Percentiles rank a stretch among this genome's conserved stretches.
These are phyloP conservation scores for Hemicrepidius hirtus DNA, from an alignment of 2,888 invertebrate genomes.

Conservation along the genomic window DNA sequence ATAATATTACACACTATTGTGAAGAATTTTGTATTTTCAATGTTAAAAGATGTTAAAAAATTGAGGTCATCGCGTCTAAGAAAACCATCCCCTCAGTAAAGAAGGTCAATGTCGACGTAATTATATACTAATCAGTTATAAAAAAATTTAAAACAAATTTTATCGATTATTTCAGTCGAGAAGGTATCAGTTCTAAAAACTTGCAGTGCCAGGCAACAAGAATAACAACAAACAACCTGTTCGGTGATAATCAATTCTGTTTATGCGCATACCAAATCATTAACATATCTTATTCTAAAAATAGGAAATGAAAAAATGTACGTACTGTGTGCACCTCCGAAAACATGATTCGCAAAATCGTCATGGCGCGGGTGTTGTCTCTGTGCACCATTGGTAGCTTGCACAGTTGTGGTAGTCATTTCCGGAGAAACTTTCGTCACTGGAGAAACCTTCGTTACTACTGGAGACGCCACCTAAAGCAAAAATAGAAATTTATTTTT, in stretches of 20 bases:
- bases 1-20: too few relatives aligned
- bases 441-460: background rate
- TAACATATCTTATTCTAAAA: background rate
- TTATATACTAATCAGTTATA: too few relatives aligned
- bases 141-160: too few relatives aligned
- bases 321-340: conserved; percentile 47
- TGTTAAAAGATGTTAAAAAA: too few relatives aligned
- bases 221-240: background rate
- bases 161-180: background rate
- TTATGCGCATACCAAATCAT: background rate
- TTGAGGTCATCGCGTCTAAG: too few relatives aligned
- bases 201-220: background rate
- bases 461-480: conserved; percentile 18
- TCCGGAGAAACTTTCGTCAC: conserved; percentile 43
- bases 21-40: too few relatives aligned
- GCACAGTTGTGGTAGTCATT: conserved; percentile 54
- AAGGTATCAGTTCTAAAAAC: background rate
- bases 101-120: too few relatives aligned
- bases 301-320: conserved; percentile 20
- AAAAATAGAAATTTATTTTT: background rate
- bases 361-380: conserved; percentile 49
- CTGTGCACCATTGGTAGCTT: conserved; percentile 56
- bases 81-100: too few relatives aligned
- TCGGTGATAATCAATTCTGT: background rate
- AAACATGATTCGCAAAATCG: conserved; percentile 58